Evolutionary conservation across 1,140 invertebrate genomes (phyloP), one percentile per base, ranked within the genome.

Genomic region (Procambarus virginalis): DNA sequence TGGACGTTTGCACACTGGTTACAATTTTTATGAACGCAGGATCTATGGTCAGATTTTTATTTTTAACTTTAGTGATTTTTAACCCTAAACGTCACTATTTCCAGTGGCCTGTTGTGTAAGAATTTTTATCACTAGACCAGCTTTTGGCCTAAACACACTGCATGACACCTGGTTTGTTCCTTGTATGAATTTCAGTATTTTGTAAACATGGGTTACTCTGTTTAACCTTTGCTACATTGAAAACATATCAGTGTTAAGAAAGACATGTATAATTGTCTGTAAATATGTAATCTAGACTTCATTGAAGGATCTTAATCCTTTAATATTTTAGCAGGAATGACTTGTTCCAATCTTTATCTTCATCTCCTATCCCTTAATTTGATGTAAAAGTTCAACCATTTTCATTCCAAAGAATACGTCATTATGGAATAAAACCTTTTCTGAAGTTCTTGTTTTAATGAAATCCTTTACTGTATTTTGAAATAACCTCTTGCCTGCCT

Each of bases 241-340:
- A 48, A 75, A 84, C 84, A 86, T 86, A 86, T 86, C 84, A 86
- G 48, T 77, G 70, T 55, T 55, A 14, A 58, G 84, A 86, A 85
- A 86, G 84, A 86, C 84, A 86, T 73, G 76, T 77, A 81, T 48
- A 79, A 79, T 51, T 76, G 75, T 76, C 45, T 85, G 83, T 85
- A 85, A 20, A 86, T 86, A 86, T 86, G 75, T 86, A 86, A 86
- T 86, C 70, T 86, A 86, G 75, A 77, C n/a, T 34, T 78, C 22
- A 60, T 20, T 84, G 49, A 84, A 22, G 51, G 48, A 77, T 58
- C 51, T 60, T 14, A n/a, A 45, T 60, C 22, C 51, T 77, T 60
- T 17, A 64, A 45, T 51, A 58, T 45, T 78, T 76, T 70, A 34
- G 51, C 12, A 34, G 73, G 51, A 55, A 58, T 58, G 22, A 81